phyloP scores from a whole-genome alignment of 2,113 vertebrate genomes.

The Mustelus asterias region DNA sequence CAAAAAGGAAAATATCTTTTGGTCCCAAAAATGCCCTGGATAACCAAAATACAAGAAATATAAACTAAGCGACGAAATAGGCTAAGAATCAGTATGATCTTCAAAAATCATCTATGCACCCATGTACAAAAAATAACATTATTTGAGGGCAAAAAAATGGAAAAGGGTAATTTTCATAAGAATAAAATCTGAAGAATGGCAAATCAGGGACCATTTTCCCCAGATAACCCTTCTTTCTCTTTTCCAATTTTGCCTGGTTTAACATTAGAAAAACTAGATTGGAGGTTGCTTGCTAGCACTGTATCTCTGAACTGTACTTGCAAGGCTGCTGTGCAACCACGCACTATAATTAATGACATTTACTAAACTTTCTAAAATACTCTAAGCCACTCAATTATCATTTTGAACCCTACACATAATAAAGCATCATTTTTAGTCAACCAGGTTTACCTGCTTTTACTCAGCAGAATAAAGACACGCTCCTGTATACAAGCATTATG shows the following conservation, averaged over 20 bases:
- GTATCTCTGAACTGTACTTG: neutral
- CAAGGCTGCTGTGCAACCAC: neutral
- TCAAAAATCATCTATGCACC: neutral
- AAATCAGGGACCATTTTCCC: neutral
- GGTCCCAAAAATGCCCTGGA: constrained; percentile 86
- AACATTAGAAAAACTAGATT: neutral
- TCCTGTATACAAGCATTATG: neutral
- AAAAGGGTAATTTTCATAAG: neutral
- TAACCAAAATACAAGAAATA: constrained; percentile 44
- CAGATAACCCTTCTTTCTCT: neutral
- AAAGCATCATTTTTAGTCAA: neutral
- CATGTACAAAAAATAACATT: neutral
- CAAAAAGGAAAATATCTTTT: constrained; percentile 92
- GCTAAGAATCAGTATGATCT: neutral
- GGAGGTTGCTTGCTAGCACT: neutral
- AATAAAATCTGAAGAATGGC: neutral
- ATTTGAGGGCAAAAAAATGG: neutral
- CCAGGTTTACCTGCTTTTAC: neutral
- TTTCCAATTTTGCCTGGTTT: neutral
- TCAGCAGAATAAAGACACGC: neutral
- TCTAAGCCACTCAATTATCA: neutral
- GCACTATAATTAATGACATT: neutral
- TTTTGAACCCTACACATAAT: neutral
- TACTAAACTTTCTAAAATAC: neutral
- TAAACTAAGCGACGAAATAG: neutral